Base-by-base conservation (phyloP, 2,797 vertebrate species). In the Acanthurus lineatus region DNA sequence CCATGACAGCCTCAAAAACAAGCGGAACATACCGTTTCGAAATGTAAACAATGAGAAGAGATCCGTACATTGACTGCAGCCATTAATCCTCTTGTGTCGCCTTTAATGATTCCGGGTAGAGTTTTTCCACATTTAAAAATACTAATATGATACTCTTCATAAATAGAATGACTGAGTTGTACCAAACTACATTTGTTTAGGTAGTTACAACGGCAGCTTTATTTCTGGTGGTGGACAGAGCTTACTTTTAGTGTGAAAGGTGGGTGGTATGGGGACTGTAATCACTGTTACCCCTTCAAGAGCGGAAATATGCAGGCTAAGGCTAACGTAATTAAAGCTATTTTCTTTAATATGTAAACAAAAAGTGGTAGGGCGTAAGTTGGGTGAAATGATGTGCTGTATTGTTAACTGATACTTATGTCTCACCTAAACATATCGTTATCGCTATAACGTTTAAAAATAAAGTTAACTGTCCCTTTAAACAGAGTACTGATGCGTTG, bases 71-170 rank as follows among this genome's bases (percentile, higher is more conserved):
- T 79, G 87, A 92, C 91, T 87, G 91, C 92, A 92, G 86, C 89
- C 91, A 93, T 95, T 93, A 94, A 94, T 94, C 94, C 88, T 58
- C 19, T 4, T 82, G 93, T 95, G 94, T 93, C 86, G 84, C 95
- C 85, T 69, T 63, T 87, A 94, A 93, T 70, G 20, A 62, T 77
- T 94, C 94, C 93, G 95, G 92, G 84, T 87, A 77, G 78, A 58
- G 63, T 77, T 81, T 82, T 57, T 64, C 22, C 74, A 64, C 22
- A 22, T 16, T 8, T 69, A 54, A 25, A 65, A 71, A 51, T 74
- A 10, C 6, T 45, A 11, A 53, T 5, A 61, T 9, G 2, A 32
- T 0, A n/a, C 0, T 45, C 19, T 12, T 45, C 15, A 10, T 17
- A 0, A 0, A 70, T 10, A 58, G 0, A 48, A 52, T 1, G 16